Evolutionary conservation across 2,113 vertebrate genomes (phyloP).

Genomic region (Apteryx mantelli): DNA sequence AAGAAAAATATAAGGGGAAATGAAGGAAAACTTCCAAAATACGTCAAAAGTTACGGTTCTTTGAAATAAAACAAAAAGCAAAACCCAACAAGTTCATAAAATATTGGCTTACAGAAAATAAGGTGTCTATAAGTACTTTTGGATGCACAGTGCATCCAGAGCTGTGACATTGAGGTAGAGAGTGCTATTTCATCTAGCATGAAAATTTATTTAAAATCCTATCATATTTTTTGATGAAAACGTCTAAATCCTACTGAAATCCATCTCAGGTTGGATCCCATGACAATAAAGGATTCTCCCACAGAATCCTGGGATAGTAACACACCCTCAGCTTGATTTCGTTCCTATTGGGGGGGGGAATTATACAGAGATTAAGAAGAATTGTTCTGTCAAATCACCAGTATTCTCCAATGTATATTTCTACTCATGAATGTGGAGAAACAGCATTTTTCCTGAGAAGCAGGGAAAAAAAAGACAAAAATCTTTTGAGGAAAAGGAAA

Average conservation of each 20-base stretch:
- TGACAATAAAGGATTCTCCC: neutral
- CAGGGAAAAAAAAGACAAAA: neutral
- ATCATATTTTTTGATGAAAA: neutral
- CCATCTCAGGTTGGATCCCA: neutral
- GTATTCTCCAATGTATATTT: neutral
- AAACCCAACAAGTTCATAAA: neutral
- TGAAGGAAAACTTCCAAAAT: neutral
- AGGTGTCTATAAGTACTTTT: neutral
- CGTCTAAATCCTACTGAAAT: neutral
- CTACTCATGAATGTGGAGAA: neutral
- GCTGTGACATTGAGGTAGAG: neutral
- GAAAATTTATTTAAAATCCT: neutral
- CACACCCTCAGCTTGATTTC: neutral
- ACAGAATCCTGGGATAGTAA: neutral
- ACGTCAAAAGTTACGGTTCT: neutral
- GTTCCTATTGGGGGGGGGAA: neutral
- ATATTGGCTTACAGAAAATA: neutral
- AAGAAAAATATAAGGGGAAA: neutral
- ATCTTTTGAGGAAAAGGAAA: neutral
- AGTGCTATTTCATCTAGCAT: neutral
- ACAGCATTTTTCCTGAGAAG: neutral
- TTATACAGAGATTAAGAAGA: neutral
- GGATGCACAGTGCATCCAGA: neutral
- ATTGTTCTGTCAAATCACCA: neutral
- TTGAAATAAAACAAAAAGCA: neutral